phyloP scores from a whole-genome alignment of 2,888 invertebrate genomes.

The Zelleria hepariella region DNA sequence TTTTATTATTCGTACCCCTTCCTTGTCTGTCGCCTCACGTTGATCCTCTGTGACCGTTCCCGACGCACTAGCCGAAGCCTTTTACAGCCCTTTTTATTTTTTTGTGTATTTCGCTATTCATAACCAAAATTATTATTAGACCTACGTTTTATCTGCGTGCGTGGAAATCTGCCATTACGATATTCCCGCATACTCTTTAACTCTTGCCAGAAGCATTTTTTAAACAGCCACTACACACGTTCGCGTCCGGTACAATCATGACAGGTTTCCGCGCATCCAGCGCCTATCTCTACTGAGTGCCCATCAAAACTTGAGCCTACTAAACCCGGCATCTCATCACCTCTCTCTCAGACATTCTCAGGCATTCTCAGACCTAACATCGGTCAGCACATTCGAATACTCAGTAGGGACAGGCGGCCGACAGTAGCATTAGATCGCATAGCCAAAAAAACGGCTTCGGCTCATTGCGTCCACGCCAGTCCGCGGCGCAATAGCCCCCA shows the following conservation, averaged over 20 bases:
- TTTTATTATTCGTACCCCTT: not conserved
- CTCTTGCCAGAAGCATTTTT: not conserved
- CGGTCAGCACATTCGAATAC: not conserved
- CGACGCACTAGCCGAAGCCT: constrained; percentile 34
- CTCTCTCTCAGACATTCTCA: too few species aligned
- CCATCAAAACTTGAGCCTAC: not conserved
- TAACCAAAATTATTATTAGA: not conserved
- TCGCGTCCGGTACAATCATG: not conserved
- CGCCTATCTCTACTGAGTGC: constrained; percentile 3
- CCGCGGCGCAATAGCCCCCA: not conserved
- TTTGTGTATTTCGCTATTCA: constrained; percentile 5
- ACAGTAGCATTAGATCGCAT: not conserved
- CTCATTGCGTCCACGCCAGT: constrained; percentile 21
- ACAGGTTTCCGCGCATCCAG: constrained; percentile 6
- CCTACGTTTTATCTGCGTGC: not conserved
- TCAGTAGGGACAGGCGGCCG: not conserved
- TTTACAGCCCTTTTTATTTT: constrained; percentile 5
- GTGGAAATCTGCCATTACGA: constrained; percentile 1
- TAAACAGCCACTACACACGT: not conserved
- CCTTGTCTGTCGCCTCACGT: constrained; percentile 3
- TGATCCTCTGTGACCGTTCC: constrained; percentile 37
- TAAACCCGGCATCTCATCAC: not conserved
- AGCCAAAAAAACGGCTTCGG: constrained; percentile 23
- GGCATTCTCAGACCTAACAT: not conserved
- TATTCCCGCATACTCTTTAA: not conserved